phyloP scores from a whole-genome alignment of 2,888 invertebrate species.

The Drosophila sordidula region DNA sequence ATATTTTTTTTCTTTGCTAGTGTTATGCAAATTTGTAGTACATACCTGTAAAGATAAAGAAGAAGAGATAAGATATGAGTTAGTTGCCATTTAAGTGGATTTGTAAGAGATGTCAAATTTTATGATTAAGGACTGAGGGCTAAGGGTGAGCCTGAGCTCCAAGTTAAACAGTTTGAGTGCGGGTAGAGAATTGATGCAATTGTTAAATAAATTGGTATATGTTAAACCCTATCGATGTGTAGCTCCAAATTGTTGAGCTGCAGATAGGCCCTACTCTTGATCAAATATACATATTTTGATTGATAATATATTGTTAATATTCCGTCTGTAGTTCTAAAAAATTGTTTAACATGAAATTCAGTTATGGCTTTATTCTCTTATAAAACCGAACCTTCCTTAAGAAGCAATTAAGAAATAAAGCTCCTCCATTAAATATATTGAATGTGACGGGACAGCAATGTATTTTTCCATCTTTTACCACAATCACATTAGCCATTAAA shows the following conservation, averaged over 20 bases:
- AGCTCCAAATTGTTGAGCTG: not conserved
- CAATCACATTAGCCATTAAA: conserved; percentile 7
- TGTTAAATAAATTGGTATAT: conserved; percentile 10
- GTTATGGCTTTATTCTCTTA: too few relatives aligned
- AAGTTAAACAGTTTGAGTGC: not conserved
- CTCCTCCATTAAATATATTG: too few relatives aligned
- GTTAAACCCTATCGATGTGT: conserved; percentile 1
- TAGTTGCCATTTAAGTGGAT: conserved; percentile 52
- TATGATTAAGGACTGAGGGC: conserved; percentile 33
- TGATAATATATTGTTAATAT: too few relatives aligned
- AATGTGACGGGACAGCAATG: too few relatives aligned
- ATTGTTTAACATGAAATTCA: too few relatives aligned
- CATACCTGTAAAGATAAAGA: conserved; percentile 73
- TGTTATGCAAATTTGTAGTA: conserved; percentile 65
- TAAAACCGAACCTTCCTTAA: too few relatives aligned
- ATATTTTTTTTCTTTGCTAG: conserved; percentile 26
- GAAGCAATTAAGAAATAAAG: too few relatives aligned
- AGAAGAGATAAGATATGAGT: conserved; percentile 41
- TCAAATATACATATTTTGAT: too few relatives aligned
- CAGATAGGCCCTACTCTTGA: not conserved
- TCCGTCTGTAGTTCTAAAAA: too few relatives aligned
- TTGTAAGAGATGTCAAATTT: conserved; percentile 35
- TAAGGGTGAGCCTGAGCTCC: conserved; percentile 8
- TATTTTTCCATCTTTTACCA: not conserved
- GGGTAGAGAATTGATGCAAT: conserved; percentile 16